phyloP scores from a whole-genome alignment of 2,888 invertebrate species.

The Euproctis similis region DNA sequence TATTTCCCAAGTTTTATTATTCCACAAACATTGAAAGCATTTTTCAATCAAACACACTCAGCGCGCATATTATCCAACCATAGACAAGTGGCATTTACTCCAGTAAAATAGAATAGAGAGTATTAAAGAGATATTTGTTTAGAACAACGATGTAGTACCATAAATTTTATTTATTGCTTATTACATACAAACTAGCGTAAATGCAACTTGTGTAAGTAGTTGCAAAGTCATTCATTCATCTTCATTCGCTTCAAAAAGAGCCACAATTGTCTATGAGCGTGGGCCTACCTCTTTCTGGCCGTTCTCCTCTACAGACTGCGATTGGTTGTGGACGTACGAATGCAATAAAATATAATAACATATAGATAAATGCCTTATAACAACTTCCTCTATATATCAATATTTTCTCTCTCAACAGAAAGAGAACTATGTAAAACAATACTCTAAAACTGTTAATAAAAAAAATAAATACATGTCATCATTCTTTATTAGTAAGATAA shows the following conservation, averaged over 20 bases:
- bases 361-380: constrained; percentile 73
- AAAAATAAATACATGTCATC: constrained; percentile 50
- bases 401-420: constrained; percentile 49
- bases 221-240: constrained; percentile 38
- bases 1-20: constrained; percentile 10
- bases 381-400: constrained; percentile 63
- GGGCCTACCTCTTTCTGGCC: constrained; percentile 73
- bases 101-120: too few species aligned
- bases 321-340: constrained; percentile 75
- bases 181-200: too few species aligned
- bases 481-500: constrained; percentile 55
- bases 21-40: constrained; percentile 26
- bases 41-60: constrained; percentile 10
- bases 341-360: constrained; percentile 75
- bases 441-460: constrained; percentile 38
- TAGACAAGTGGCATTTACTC: constrained; percentile 18
- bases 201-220: too few species aligned
- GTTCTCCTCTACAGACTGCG: constrained; percentile 76
- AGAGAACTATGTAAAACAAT: too few species aligned
- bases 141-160: too few species aligned
- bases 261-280: constrained; percentile 50
- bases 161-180: too few species aligned
- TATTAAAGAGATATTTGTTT: too few species aligned
- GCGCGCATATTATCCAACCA: neutral
- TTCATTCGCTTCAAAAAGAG: constrained; percentile 40